These are phyloP conservation scores for Kryphioiulus occultus DNA, from an alignment of 2,888 invertebrate species.

Conservation along the genomic window DNA sequence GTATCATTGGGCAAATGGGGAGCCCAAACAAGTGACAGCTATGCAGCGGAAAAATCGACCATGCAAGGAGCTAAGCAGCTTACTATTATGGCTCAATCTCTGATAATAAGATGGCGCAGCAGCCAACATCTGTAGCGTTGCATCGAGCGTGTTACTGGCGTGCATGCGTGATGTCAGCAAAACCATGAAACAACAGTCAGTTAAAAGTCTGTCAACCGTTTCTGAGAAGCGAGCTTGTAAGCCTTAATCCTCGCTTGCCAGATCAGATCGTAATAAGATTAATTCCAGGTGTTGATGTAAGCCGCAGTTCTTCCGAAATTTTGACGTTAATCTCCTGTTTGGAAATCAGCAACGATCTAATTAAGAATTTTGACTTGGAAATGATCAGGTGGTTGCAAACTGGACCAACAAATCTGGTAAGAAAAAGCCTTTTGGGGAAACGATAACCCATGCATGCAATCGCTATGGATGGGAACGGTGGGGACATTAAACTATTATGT, in stretches of 20 bases:
- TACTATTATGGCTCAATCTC: conserved; percentile 5
- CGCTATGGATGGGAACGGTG: no score
- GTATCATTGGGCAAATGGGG: conserved; percentile 5
- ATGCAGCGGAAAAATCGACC: neutral
- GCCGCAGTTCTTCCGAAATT: neutral
- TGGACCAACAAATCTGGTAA: no score
- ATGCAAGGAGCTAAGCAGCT: conserved; percentile 5
- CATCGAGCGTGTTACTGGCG: neutral
- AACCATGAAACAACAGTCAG: neutral
- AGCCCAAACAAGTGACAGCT: neutral
- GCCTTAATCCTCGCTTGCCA: neutral
- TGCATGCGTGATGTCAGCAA: neutral
- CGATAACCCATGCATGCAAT: no score
- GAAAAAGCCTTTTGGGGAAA: no score
- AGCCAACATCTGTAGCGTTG: neutral
- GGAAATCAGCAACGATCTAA: neutral
- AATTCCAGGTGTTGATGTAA: neutral
- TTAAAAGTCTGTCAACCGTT: neutral
- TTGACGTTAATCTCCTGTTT: neutral
- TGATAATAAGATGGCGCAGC: neutral
- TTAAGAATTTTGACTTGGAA: no score
- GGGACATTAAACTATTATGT: no score
- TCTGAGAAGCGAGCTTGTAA: neutral
- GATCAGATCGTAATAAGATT: neutral
- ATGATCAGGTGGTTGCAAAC: no score